phyloP scores from a whole-genome alignment of 2,888 invertebrate species.

The Pyrochroa serraticornis region DNA sequence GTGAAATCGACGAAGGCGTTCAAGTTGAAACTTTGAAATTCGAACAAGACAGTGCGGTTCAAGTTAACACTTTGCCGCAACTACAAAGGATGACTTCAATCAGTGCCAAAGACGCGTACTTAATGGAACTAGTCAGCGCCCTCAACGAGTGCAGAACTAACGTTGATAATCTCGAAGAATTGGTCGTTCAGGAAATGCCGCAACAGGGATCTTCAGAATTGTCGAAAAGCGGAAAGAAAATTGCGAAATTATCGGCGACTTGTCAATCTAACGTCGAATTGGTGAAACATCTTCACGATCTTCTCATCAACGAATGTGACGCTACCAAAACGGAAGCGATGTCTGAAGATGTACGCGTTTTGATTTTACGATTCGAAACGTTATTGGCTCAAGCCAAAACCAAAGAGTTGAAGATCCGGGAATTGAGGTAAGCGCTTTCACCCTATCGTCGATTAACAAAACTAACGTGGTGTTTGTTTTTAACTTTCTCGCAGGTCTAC shows the following conservation, averaged over 20 bases:
- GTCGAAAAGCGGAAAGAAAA: conserved; percentile 70
- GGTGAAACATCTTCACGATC: conserved; percentile 77
- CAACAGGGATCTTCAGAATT: conserved; percentile 62
- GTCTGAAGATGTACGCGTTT: conserved; percentile 67
- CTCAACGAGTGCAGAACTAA: conserved; percentile 73
- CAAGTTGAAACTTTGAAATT: conserved; percentile 78
- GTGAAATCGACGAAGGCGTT: conserved; percentile 64
- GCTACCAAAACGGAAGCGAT: conserved; percentile 71
- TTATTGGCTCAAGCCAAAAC: conserved; percentile 74
- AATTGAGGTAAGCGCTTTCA: conserved; percentile 68
- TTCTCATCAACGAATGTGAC: conserved; percentile 76
- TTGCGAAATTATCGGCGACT: conserved; percentile 76
- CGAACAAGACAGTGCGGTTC: conserved; percentile 78
- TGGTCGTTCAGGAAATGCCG: conserved; percentile 66
- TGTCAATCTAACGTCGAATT: conserved; percentile 83
- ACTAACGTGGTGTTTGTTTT: conserved; percentile 51
- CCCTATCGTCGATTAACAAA: conserved; percentile 37
- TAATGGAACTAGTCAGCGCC: conserved; percentile 76
- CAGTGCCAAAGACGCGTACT: conserved; percentile 83
- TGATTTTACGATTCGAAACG: conserved; percentile 71
- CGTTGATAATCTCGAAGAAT: conserved; percentile 70
- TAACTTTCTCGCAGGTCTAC: conserved; percentile 59
- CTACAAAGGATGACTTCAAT: conserved; percentile 70
- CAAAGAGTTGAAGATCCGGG: conserved; percentile 77
- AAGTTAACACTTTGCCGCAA: conserved; percentile 77